A percentile compares a stretch with the other conserved stretches of the same genome.
These are phyloP conservation scores for Pluvianellus socialis DNA, from an alignment of 2,113 vertebrate species.

Conservation along the genomic window DNA sequence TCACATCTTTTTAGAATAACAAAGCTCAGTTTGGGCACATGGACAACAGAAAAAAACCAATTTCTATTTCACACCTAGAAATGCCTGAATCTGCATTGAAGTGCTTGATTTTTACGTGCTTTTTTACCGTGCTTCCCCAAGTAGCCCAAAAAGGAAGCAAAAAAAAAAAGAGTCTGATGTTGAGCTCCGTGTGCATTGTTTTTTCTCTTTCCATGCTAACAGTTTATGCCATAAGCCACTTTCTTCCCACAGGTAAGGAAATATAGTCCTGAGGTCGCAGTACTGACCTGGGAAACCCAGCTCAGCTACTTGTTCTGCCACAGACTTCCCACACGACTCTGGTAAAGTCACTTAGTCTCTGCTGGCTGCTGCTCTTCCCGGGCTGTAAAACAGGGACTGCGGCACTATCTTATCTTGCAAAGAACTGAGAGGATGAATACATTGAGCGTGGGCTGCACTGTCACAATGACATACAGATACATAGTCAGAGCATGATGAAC, in stretches of 20 bases:
- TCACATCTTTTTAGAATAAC: not conserved
- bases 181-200: not conserved
- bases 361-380: not conserved
- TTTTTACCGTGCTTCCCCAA: not conserved
- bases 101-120: not conserved
- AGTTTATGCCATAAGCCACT: not conserved
- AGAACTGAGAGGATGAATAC: not conserved
- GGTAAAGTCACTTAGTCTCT: not conserved
- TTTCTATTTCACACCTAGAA: not conserved
- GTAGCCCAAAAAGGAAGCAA: not conserved
- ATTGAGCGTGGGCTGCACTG: not conserved
- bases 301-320: not conserved
- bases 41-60: not conserved
- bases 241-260: not conserved
- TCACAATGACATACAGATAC: not conserved
- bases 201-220: not conserved
- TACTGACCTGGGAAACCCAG: not conserved
- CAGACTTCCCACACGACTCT: not conserved
- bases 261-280: fast-evolving
- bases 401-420: not conserved
- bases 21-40: not conserved
- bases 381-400: not conserved
- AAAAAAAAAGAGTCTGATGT: not conserved
- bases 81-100: not conserved
- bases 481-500: slow-evolving; percentile 40